phyloP scores from a whole-genome alignment of 1,140 invertebrate genomes.

The Dinoponera quadriceps region DNA sequence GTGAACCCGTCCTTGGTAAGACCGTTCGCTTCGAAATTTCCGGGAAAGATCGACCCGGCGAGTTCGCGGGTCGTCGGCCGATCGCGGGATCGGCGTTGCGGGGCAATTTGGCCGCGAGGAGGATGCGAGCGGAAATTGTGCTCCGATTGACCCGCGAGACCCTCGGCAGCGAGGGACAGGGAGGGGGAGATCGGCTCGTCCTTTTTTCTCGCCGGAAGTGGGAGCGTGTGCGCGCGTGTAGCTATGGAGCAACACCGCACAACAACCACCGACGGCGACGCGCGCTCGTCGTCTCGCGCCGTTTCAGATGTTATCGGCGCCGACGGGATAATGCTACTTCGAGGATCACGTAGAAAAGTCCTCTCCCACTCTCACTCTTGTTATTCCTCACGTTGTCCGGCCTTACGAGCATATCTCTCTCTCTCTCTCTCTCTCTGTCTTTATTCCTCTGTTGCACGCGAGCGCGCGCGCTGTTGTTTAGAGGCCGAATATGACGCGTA shows the following conservation, averaged over 20 bases:
- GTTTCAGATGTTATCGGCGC: constrained; percentile 57
- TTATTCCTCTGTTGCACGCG: too few relatives aligned
- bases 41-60: background rate
- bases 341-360: constrained; percentile 55
- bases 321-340: constrained; percentile 55
- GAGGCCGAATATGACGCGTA: constrained; percentile 40
- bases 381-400: background rate
- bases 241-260: background rate
- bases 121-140: constrained; percentile 63
- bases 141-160: constrained; percentile 55
- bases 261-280: background rate
- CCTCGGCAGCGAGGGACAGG: constrained; percentile 6
- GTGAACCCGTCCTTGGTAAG: background rate
- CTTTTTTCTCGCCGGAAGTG: constrained; percentile 56
- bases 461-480: constrained; percentile 33
- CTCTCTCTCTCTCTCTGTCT: too few relatives aligned
- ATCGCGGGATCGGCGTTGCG: constrained; percentile 23
- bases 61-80: constrained; percentile 41
- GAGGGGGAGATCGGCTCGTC: background rate
- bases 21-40: constrained; percentile 22
- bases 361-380: constrained; percentile 43
- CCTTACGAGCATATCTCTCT: too few relatives aligned
- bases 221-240: constrained; percentile 44
- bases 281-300: constrained; percentile 47
- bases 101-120: constrained; percentile 51